Conservation (phyloP, 2,888 invertebrate genomes). For the Eumerus sabulonum region DNA sequence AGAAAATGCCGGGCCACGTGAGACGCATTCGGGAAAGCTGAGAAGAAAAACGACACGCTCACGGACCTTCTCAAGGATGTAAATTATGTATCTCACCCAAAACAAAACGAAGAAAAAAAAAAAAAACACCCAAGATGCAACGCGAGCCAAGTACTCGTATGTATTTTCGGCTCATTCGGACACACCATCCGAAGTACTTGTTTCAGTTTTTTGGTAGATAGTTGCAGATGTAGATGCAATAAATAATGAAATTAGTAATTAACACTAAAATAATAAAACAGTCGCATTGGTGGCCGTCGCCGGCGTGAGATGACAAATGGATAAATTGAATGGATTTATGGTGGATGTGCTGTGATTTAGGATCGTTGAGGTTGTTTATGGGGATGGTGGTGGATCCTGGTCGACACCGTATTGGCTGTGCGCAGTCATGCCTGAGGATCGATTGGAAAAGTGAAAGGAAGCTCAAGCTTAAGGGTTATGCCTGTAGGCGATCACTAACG, state of each 20-base stretch:
- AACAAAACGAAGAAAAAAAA: slow-evolving; percentile 12
- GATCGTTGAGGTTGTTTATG: slow-evolving; percentile 8
- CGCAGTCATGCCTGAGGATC: slow-evolving; percentile 28
- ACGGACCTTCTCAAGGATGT: slow-evolving; percentile 42
- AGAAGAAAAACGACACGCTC: slow-evolving; percentile 27
- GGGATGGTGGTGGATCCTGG: background rate
- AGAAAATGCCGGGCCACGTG: slow-evolving; percentile 23
- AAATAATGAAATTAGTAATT: slow-evolving; percentile 68
- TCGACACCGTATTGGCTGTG: slow-evolving; percentile 43
- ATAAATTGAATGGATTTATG: slow-evolving; percentile 66
- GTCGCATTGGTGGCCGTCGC: slow-evolving; percentile 40
- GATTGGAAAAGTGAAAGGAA: slow-evolving; percentile 67
- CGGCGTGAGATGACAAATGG: slow-evolving; percentile 61
- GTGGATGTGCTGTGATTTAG: slow-evolving; percentile 48
- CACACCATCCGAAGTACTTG: slow-evolving; percentile 53
- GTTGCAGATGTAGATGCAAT: slow-evolving; percentile 29
- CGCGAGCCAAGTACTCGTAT: slow-evolving; percentile 50
- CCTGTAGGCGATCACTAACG: background rate
- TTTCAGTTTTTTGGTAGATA: background rate
- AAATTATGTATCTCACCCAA: slow-evolving; percentile 11
- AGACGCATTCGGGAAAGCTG: slow-evolving; percentile 25
- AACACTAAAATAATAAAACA: slow-evolving; percentile 67
- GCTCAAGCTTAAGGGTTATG: too few species aligned
- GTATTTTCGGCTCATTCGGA: slow-evolving; percentile 32
- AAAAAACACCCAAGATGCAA: slow-evolving; percentile 15